Base-by-base conservation (phyloP, 2,797 vertebrate species). In the Gastrophryne carolinensis region DNA sequence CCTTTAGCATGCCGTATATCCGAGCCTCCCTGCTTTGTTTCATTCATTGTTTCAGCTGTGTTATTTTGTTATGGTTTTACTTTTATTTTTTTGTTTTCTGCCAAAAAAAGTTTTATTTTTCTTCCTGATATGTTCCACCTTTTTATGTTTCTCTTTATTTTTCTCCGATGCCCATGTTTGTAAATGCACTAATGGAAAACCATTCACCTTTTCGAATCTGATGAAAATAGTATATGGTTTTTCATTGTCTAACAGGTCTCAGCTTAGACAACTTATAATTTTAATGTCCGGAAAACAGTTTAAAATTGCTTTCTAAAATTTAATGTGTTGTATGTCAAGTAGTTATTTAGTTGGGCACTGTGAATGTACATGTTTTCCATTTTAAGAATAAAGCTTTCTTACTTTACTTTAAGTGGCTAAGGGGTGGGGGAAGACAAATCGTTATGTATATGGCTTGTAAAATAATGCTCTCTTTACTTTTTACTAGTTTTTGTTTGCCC, bases 401-500 rank as follows among this genome's bases (percentile, higher is more conserved):
- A 19, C 24, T 34, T 32, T 21, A 41, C 30, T 50, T 50, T 11
- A 53, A 29, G 2, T 24, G 19, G 12, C 57, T 44, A 11, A 57
- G 27, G 23, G 23, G n/a, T n/a, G n/a, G 21, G 54, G 9, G 47
- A 6, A 23, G 37, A 57, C 39, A 26, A 3, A 13, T 8, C 11
- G 49, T 68, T 68, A 7, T 27, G 35, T 64, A 19, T 64, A 7
- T 67, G 21, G 65, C 65, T 19, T 65, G 50, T 72, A 23, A 77
- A 71, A 71, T 77, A 71, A 77, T 90, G 88, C 92, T 97, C 91
- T 93, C 94, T 83, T 90, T 91, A 92, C 70, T 91, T 84, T 90
- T 89, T 92, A 88, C 89, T 93, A 99, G 98, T 99, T 92, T 99
- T 99, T 97, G 95, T 99, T 93, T 99, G 98, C 91, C 98, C 98